Evolutionary conservation across 2,888 invertebrate genomes (phyloP), one percentile per base, ranked within the genome.

Genomic region (Pachymerium ferrugineum): DNA sequence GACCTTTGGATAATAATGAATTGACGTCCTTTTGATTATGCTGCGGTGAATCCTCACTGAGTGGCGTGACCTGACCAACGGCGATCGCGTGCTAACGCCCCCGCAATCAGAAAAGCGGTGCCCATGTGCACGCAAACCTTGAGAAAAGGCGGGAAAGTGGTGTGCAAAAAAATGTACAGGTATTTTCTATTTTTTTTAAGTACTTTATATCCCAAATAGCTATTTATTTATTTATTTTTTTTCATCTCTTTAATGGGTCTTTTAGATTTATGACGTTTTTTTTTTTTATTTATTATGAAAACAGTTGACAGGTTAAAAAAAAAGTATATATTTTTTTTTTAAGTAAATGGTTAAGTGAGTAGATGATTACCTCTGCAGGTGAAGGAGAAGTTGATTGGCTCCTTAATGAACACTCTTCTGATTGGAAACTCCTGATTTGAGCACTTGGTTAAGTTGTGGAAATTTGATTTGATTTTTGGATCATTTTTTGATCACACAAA

Each of bases 31-130:
- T 54, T 54, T 54, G 54, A 54, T 54, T 54, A 54, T 54, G 12
- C 54, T 54, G 54, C 54, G 28, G 54, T 54, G 54, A 54, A 54
- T 54, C 54, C 54, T 54, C 54, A 54, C 54, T 25, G 22, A 25
- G 54, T 54, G 54, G 54, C 54, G 54, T 54, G 54, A 54, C 54
- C 54, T 54, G 54, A 54, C 54, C 54, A 54, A 54, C 54, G 54
- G 28, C 54, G 54, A 54, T 54, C 54, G 54, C 54, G 54, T 54
- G 54, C 54, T 25, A 54, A 54, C 54, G 54, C 54, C 54, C 54
- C 54, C 54, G 54, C 54, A 54, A 54, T 54, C 54, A 54, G 54
- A 54, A 47, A 54, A 54, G 8, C 54, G 25, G 54, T 54, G 12
- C 28, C 25, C 14, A 25, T 54, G 28, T 54, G 54, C 54, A 54